A percentile compares a stretch with the other conserved stretches of the same genome.
Evolutionary conservation across 1,140 invertebrate genomes (phyloP).

Genomic region (Akabosia matsudoensis): DNA sequence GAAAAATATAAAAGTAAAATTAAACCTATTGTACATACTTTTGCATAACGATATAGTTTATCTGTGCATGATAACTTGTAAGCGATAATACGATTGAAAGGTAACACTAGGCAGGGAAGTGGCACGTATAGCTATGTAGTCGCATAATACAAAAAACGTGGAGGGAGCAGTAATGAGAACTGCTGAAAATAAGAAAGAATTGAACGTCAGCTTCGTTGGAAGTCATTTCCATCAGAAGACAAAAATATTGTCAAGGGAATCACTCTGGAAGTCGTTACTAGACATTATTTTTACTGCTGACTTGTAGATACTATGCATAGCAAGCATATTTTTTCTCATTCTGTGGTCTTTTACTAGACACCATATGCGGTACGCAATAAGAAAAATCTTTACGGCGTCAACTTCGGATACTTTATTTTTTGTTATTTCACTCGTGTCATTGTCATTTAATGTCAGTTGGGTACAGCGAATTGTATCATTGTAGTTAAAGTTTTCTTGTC

Average conservation of each 20-base stretch:
- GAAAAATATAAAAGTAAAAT: no score
- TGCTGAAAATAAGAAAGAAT: constrained; percentile 30
- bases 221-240: constrained; percentile 47
- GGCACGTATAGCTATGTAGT: no score
- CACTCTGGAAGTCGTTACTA: neutral
- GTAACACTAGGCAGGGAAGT: no score
- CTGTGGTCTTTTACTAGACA: no score
- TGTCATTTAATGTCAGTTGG: neutral
- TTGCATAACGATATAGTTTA: no score
- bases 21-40: no score
- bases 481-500: neutral
- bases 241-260: constrained; percentile 25
- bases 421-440: neutral
- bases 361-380: no score
- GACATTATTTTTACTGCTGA: neutral
- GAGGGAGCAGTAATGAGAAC: neutral
- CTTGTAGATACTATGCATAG: neutral
- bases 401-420: neutral
- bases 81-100: no score
- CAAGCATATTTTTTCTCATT: no score
- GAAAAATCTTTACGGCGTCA: neutral
- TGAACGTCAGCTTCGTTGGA: constrained; percentile 42
- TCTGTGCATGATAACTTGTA: no score
- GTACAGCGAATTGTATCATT: neutral
- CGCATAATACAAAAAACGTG: no score